phyloP scores from a whole-genome alignment of 2,113 vertebrate species.

The Diphyllodes magnificus region DNA sequence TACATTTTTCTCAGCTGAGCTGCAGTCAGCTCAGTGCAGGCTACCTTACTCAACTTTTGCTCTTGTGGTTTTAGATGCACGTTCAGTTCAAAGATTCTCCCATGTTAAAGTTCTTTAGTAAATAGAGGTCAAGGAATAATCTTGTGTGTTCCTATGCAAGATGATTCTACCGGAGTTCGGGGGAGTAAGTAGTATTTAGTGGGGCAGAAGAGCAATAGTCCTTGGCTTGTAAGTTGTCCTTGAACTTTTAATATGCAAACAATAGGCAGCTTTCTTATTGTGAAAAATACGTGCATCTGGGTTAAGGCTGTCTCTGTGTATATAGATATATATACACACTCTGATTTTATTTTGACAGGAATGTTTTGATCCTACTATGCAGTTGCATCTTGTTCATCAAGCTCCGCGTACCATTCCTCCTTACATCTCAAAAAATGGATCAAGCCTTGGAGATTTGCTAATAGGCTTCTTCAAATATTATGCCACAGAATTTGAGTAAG shows the following conservation, averaged over 20 bases:
- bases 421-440: conserved; percentile 85
- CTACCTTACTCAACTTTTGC: neutral
- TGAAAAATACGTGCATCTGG: neutral
- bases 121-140: neutral
- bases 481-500: conserved; percentile 90
- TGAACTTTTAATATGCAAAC: neutral
- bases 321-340: neutral
- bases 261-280: neutral
- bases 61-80: neutral
- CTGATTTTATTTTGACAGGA: conserved; percentile 75
- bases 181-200: neutral
- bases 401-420: conserved; percentile 78
- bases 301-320: neutral
- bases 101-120: neutral
- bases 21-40: neutral
- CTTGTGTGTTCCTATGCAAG: neutral
- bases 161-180: neutral
- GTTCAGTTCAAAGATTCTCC: neutral
- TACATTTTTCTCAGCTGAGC: neutral
- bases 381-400: conserved; percentile 85
- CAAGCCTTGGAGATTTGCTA: conserved; percentile 87
- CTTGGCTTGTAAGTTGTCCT: neutral
- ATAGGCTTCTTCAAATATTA: conserved; percentile 94
- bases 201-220: neutral
- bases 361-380: conserved; percentile 83